These are phyloP conservation scores for Ophion ellenae DNA, from an alignment of 2,888 invertebrate genomes.

Conservation along the genomic window DNA sequence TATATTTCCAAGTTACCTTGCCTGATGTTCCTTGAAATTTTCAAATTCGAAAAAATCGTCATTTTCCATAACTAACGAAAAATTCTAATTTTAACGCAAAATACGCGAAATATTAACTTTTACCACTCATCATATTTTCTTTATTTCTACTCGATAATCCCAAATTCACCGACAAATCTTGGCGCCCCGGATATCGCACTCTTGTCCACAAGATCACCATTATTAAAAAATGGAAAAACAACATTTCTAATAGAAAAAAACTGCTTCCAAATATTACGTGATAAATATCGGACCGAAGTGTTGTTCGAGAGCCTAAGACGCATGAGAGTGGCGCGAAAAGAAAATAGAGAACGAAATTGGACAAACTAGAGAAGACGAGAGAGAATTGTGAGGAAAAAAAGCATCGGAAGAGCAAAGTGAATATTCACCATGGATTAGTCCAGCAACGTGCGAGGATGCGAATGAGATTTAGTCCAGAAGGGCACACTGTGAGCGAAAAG, in stretches of 20 bases:
- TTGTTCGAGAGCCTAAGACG: conserved; percentile 32
- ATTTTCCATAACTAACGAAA: no score
- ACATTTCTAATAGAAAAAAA: not conserved
- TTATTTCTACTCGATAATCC: no score
- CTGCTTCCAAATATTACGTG: not conserved
- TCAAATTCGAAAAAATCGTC: no score
- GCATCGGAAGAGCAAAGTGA: conserved; percentile 40
- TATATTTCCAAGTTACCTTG: no score
- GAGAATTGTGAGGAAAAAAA: not conserved
- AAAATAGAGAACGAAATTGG: not conserved
- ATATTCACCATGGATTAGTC: conserved; percentile 50
- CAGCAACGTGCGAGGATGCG: conserved; percentile 8
- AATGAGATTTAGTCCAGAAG: conserved; percentile 56
- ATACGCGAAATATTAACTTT: no score
- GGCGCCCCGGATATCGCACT: no score
- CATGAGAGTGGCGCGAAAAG: not conserved
- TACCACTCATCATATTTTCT: no score
- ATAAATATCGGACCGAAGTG: conserved; percentile 42
- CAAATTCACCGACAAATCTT: no score
- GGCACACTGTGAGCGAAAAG: conserved; percentile 19
- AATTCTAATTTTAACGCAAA: no score
- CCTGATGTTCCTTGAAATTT: no score
- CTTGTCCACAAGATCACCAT: not conserved
- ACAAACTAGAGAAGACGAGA: conserved; percentile 5
- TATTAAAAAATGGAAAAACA: not conserved